Evolutionary conservation across 2,113 vertebrate species (phyloP), one percentile per base, ranked within the genome.

Genomic region (Mionectes macconnelli): DNA sequence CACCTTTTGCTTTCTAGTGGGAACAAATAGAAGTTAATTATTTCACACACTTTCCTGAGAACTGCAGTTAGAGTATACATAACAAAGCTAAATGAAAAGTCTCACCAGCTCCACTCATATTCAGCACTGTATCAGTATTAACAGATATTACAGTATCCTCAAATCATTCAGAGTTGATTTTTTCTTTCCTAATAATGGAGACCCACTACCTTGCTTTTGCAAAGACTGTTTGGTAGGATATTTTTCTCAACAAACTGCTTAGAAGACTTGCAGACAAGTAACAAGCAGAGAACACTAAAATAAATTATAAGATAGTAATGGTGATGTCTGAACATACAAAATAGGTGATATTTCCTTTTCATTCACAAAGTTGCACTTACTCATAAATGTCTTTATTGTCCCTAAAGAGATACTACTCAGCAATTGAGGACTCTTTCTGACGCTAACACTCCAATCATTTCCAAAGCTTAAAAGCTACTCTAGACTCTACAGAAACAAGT

Each of bases 61-160:
- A 49, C 2, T 56, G 22, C 22, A n/a, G 21, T 44, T 83, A 76
- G 11, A 62, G 16, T 3, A 75, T 28, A 45, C 10, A 57, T 11
- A 73, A 88, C 5, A 75, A 62, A 90, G 6, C 13, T 21, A 40
- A 66, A 15, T 68, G 28, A 33, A 84, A 57, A 28, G 24, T 44
- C 17, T 75, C 35, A 85, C 9, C 7, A 84, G 24, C 37, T 59
- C 12, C 20, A 15, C 6, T 37, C 14, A 16, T 73, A 63, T 84
- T 52, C 2, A 1, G 28, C 3, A 47, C 19, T 0, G 0, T 47
- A 35, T 76, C n/a, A 20, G 9, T 64, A 84, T 53, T 60, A 89
- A 81, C 12, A 81, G 69, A 56, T 21, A 66, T 7, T 24, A 50
- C 19, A 28, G 8, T 21, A 27, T 37, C 22, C 31, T 49, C 59